Base-by-base conservation (phyloP, 2,888 invertebrate species). In the Sphaeridia pumilis region DNA sequence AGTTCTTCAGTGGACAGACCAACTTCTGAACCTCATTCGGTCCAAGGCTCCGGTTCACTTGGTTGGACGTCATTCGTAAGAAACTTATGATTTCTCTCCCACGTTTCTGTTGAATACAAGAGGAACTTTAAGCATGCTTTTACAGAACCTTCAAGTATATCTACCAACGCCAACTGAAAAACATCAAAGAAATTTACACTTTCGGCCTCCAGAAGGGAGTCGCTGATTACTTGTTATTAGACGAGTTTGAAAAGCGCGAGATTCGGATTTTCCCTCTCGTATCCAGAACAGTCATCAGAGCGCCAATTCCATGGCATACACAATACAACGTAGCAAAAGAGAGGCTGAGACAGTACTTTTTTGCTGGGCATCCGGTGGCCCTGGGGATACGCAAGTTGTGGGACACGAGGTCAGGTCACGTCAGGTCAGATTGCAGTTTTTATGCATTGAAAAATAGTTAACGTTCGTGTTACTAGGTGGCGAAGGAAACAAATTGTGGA, bases 251-350 rank as follows among this genome's bases (percentile, higher is more conserved):
- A 69, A 72, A 77, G 58, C 67, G 67, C 42, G 75, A 85, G 20
- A 71, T 87, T 12, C 67, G 66, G 44, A 75, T 67, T 47, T 59
- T 61, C 34, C 14, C 31, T 7, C 73, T 78, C 44, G 84, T 80
- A 75, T 83, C 84, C 1, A 69, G 76, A 17, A 72, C 79, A 58
- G 70, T 77, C 5, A 77, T 92, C 38, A 75, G 86, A 49, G 85
- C 87, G 2, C 93, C 94, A 0, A 79, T 89, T 38, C 84, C 90
- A 0, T 94, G 92, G 92, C 89, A 87, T 70, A 75, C 77, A 3
- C 70, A 72, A 20, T 76, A 75, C 59, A 70, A 78, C 56, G 70
- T 78, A 22, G 77, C 81, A 2, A 75, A 74, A 47, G 83, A 87
- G 67, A 77, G 76, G 52, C 73, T 86, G 63, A 68, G 70, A 48